phyloP scores from a whole-genome alignment of 2,113 vertebrate species.

The Illadopsis cleaveri region DNA sequence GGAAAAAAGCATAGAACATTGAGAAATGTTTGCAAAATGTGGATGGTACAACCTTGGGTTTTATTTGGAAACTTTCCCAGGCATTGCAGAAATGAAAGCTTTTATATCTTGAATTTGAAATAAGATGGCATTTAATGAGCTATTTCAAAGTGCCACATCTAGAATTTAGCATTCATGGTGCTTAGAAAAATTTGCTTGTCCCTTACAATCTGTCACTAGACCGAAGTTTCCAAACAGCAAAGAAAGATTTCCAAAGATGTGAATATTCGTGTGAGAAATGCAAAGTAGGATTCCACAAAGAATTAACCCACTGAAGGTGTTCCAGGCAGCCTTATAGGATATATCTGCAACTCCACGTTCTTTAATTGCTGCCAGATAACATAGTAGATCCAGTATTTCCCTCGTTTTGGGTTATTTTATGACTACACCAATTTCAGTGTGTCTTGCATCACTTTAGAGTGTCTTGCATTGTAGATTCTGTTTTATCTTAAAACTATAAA shows the following conservation, averaged over 20 bases:
- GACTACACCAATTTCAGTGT: neutral
- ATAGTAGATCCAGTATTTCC: neutral
- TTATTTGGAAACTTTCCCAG: constrained; percentile 48
- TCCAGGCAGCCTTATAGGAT: neutral
- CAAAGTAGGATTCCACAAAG: neutral
- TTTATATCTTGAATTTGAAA: neutral
- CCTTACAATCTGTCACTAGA: neutral
- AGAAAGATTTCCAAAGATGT: neutral
- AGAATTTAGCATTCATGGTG: neutral
- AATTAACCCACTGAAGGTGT: neutral
- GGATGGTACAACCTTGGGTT: neutral
- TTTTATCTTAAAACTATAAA: neutral
- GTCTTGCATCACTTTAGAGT: neutral
- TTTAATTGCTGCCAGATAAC: neutral
- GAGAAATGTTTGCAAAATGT: constrained; percentile 12
- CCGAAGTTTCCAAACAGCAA: neutral
- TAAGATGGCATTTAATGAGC: neutral
- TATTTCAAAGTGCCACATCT: neutral
- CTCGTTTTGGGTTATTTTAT: neutral
- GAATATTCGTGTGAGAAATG: neutral
- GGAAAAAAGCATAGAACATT: neutral
- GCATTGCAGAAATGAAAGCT: neutral
- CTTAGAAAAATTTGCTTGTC: neutral
- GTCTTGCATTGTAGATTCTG: neutral
- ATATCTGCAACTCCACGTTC: neutral